Base-by-base conservation (phyloP, 2,113 vertebrate species). In the Bufo bufo region DNA sequence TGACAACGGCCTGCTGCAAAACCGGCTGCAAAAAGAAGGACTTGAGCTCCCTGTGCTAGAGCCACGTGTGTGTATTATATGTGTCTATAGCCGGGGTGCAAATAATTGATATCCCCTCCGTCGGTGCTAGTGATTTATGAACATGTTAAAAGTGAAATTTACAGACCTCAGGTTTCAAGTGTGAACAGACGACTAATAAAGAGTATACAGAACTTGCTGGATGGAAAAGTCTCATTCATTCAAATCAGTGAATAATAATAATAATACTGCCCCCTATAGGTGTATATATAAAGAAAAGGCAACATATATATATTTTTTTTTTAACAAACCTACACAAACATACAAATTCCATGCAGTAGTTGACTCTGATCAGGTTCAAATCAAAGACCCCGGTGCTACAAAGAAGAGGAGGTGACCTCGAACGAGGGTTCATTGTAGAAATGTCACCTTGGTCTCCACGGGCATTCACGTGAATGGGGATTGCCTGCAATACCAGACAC, bases 31-130 rank as follows among this genome's bases (percentile, higher is more conserved):
- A 88, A 0, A 87, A 92, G 90, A 75, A 52, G 0, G 91, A 93
- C 4, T 78, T 95, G 89, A 92, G 91, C 0, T 58, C 91, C 0
- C 90, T 95, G 0, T 95, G 95, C 89, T 95, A 90, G 87, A 63
- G 13, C 17, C 3, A 5, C 3, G 4, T 49, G 20, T 71, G 8
- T 16, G 47, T 6, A 45, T 1, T 14, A 6, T 71, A 71, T 13
- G 14, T 71, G 7, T 11, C 13, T 50, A 23, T 8, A 16, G 47
- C 20, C 14, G 13, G 19, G 23, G 61, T 52, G 61, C 6, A 23
- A 47, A 20, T 63, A 47, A 11, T 20, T 3, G 4, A 43, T 45
- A 13, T 45, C 16, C 3, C 2, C 4, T 14, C 23, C n/a, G 49
- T 20, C 6, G 63, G 81, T 69, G 61, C 63, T 33, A 49, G 17